Conservation (phyloP, 2,113 vertebrate species). For the Morphnarchus princeps region DNA sequence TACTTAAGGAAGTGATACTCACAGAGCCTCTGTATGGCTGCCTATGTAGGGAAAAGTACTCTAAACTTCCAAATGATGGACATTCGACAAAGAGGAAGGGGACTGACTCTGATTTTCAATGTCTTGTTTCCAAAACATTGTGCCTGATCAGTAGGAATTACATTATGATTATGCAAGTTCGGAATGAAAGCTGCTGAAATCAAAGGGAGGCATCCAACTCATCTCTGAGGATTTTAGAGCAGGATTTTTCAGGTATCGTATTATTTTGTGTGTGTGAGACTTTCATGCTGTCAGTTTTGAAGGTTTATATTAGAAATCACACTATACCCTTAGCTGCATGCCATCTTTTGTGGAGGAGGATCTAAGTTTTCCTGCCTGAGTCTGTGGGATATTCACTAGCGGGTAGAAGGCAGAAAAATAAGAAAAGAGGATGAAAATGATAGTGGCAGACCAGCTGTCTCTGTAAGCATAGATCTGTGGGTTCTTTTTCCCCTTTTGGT, state of each 20-base stretch:
- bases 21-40: neutral
- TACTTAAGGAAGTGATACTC: neutral
- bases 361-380: neutral
- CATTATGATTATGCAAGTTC: neutral
- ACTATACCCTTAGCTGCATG: too few species aligned
- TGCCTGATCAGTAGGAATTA: neutral
- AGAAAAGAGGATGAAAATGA: neutral
- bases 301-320: neutral
- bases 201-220: neutral
- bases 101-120: neutral
- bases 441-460: neutral
- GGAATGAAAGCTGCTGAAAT: neutral
- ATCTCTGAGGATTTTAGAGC: neutral
- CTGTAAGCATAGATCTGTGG: neutral
- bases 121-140: neutral
- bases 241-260: neutral
- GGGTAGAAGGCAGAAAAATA: neutral
- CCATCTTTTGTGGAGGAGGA: neutral
- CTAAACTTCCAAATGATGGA: neutral
- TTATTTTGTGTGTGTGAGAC: neutral
- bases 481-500: accelerated
- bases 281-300: neutral
- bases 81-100: neutral
- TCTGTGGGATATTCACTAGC: neutral
- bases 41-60: neutral